Conservation (phyloP, 2,888 invertebrate species). For the Gandaritis pyraliata region DNA sequence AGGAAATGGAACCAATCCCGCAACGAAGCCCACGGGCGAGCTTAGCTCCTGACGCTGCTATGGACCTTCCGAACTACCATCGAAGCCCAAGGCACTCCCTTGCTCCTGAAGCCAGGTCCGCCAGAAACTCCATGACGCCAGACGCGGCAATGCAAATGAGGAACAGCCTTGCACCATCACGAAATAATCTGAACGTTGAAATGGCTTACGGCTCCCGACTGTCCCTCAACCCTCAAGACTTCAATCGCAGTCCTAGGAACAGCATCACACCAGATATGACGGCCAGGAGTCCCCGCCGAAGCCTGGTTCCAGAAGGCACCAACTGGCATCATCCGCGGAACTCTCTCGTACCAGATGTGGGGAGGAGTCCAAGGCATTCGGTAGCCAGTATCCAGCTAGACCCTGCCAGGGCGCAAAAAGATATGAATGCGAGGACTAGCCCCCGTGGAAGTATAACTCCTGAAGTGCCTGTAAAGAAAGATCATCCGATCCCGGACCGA, state of each 20-base stretch:
- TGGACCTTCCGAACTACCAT: slow-evolving; percentile 73
- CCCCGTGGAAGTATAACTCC: slow-evolving; percentile 84
- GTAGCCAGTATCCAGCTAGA: slow-evolving; percentile 79
- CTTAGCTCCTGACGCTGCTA: slow-evolving; percentile 82
- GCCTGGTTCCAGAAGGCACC: slow-evolving; percentile 84
- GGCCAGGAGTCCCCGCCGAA: slow-evolving; percentile 85
- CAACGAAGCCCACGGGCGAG: slow-evolving; percentile 84
- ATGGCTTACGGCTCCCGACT: slow-evolving; percentile 81
- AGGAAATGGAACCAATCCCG: slow-evolving; percentile 77
- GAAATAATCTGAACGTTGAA: slow-evolving; percentile 86
- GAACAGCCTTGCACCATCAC: slow-evolving; percentile 82
- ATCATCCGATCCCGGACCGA: slow-evolving; percentile 67
- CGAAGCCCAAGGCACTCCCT: slow-evolving; percentile 84
- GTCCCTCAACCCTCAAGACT: slow-evolving; percentile 85
- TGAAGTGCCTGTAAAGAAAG: slow-evolving; percentile 72
- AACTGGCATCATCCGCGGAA: slow-evolving; percentile 84
- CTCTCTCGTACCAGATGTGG: slow-evolving; percentile 83
- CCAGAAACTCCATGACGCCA: slow-evolving; percentile 86
- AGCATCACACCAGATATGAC: slow-evolving; percentile 77
- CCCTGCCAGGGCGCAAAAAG: slow-evolving; percentile 73
- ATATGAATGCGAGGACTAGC: slow-evolving; percentile 82
- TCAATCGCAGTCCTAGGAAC: slow-evolving; percentile 78
- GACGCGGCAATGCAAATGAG: slow-evolving; percentile 82
- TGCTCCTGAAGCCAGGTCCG: slow-evolving; percentile 83
- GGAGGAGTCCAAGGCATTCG: slow-evolving; percentile 85